Evolutionary conservation across 2,797 vertebrate genomes (phyloP).

Genomic region (Distichodus sexfasciatus): DNA sequence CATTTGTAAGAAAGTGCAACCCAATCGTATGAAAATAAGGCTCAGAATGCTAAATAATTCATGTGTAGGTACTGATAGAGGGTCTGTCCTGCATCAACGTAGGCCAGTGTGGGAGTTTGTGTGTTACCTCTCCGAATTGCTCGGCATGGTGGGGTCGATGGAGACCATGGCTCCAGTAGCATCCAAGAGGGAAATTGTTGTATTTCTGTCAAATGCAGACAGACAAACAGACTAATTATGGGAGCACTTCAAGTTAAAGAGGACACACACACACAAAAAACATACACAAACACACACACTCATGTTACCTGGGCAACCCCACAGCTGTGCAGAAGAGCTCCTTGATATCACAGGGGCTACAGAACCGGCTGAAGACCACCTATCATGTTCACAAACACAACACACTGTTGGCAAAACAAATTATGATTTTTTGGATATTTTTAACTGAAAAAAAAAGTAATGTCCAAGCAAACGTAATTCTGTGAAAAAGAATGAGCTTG

Average conservation of each 20-base stretch:
- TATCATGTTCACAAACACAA: slow-evolving; percentile 39
- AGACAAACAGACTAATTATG: slow-evolving; percentile 30
- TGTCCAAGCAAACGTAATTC: background rate
- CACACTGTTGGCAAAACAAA: background rate
- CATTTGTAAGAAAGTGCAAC: too few species aligned
- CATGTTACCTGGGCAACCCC: slow-evolving; percentile 80
- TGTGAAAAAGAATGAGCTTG: background rate
- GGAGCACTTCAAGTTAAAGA: slow-evolving; percentile 40
- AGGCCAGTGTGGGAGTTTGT: background rate
- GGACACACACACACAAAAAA: slow-evolving; percentile 11
- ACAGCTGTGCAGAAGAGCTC: slow-evolving; percentile 87
- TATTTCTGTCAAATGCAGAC: slow-evolving; percentile 76
- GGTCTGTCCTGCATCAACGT: background rate
- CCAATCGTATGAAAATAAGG: too few species aligned
- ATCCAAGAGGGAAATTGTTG: slow-evolving; percentile 85
- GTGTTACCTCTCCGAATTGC: slow-evolving; percentile 85
- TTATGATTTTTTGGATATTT: background rate
- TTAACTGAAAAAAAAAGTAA: background rate
- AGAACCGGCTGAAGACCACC: slow-evolving; percentile 77
- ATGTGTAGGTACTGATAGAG: too few species aligned
- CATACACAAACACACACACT: slow-evolving; percentile 15
- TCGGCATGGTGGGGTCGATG: slow-evolving; percentile 91
- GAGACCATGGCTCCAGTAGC: slow-evolving; percentile 86
- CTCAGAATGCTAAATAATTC: too few species aligned
- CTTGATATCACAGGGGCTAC: slow-evolving; percentile 89